Base-by-base conservation (phyloP, 1,140 invertebrate genomes). In the Zaprionus kolodkinae region DNA sequence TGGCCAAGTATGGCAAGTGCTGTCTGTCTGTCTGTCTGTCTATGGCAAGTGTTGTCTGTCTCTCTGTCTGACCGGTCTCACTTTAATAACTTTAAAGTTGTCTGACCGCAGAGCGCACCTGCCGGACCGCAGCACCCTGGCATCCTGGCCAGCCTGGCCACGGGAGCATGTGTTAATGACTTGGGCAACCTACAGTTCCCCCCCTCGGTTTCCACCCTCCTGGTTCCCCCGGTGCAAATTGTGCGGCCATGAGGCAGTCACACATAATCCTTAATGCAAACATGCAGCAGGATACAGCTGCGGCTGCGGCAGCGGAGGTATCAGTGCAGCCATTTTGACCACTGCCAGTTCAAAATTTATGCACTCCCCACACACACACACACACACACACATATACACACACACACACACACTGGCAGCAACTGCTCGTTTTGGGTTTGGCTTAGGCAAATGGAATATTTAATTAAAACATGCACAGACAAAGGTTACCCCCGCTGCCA, bases 361-460 rank as follows among this genome's bases (percentile, higher is more conserved):
- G 70, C 75, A 77, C 67, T 75, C 33, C 54, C 33, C 56, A 57
- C 66, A 48, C 65, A 21, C 56, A 30, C 33, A n/a, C 12, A 43
- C 45, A 50, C 45, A 50, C 45, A 21, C 43, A 15, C 6, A 48
- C 43, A 17, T 30, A 12, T 30, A 33, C 17, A 38, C n/a, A n/a
- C 45, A 12, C 36, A 33, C 17, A 38, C n/a, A n/a, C 45, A 45
- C 13, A 33, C 65, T 62, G 55, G 30, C 33, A 25, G 79, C 81
- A 86, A 87, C 84, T 83, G 76, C 66, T 63, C 77, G 57, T 70
- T 72, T 75, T 25, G 74, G 68, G 79, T 83, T 83, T 77, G 67
- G 81, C 71, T 86, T 90, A 86, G 81, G 86, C 73, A 90, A 90
- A 90, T 90, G 86, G 87, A 90, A 90, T 90, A 90, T 91, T 91